Base-by-base conservation (phyloP, 2,797 vertebrate species). In the Cichlasoma orientale region DNA sequence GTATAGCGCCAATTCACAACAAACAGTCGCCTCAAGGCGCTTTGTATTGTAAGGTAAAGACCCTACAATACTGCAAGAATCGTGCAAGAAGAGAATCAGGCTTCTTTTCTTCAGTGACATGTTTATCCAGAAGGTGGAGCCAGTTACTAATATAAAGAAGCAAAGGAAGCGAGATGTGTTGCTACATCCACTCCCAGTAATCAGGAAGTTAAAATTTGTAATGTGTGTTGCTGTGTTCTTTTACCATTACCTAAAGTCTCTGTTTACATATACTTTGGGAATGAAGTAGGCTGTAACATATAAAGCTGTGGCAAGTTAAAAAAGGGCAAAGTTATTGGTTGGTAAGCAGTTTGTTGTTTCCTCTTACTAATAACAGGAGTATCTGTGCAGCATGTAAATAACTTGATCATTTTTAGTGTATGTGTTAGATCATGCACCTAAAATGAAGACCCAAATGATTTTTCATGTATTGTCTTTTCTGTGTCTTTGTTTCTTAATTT, bases 231-330 rank as follows among this genome's bases (percentile, higher is more conserved):
- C 38, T 73, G 44, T 82, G n/a, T 83, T 61, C 63, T 23, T 61
- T 86, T 71, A 78, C 80, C 56, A 72, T 79, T 92, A 93, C 74
- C 80, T 90, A 91, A 88, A 83, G 91, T 89, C 90, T 54, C 85
- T 80, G 74, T 82, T 78, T 73, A 41, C 84, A 21, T 38, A 76
- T 68, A 23, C 41, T 75, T 83, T 75, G 36, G 4, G 41, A 38
- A 38, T 73, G 56, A 75, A 74, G 55, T 23, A 68, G 71, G 63
- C 50, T 5, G 38, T 72, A 57, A 58, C 54, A 82, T 33, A 52
- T 84, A 13, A 82, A 63, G 54, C 29, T 75, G 56, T 74, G 54
- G 18, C 71, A 44, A n/a, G 16, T 71, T 59, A 79, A 55, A 80
- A 80, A 73, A 56, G 59, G 36, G 68, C 21, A 50, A 58, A 33